Evolutionary conservation across 2,888 invertebrate genomes (phyloP), one percentile per base, ranked within the genome.

Genomic region (Creontiades dilutus): DNA sequence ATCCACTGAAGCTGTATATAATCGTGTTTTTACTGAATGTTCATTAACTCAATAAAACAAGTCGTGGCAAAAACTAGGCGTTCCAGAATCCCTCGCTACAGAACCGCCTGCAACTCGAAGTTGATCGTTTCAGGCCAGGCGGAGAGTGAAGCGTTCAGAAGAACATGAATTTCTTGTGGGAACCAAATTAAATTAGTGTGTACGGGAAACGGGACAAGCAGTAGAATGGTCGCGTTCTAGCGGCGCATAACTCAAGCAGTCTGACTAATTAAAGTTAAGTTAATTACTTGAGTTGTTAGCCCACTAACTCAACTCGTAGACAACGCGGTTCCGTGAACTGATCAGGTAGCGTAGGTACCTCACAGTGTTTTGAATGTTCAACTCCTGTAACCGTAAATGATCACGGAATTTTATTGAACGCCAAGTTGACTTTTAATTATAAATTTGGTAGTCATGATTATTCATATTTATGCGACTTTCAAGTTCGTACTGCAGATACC

Each of bases 261-360:
- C 82, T 82, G 82, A 82, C 82, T 82, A 82, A 82, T 82, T 82
- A 82, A 82, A 82, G 52, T 82, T 82, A 52, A 82, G 82, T 82
- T 82, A 82, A 82, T 82, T 82, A 82, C 82, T 52, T 52, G 82
- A 82, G 82, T 82, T 82, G 82, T 82, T 82, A 82, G 47, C 0
- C 52, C 82, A 82, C 82, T 82, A 82, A 82, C 82, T 82, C 82
- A 82, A 82, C 82, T 82, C 52, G 82, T 82, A 82, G 82, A 52
- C 82, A 52, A 52, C 82, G 48, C 48, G 82, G 52, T 82, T 82
- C 82, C 82, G 82, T 82, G 82, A 82, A 52, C 82, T 52, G 82
- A 82, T 82, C 82, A 52, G 82, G 82, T 82, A 47, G 52, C 82
- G 52, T 78, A 78, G n/a, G n/a, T n/a, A n/a, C n/a, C n/a, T n/a